These are phyloP conservation scores for Galeopsomyia nigrocyanea DNA, from an alignment of 2,888 invertebrate species.

Conservation along the genomic window DNA sequence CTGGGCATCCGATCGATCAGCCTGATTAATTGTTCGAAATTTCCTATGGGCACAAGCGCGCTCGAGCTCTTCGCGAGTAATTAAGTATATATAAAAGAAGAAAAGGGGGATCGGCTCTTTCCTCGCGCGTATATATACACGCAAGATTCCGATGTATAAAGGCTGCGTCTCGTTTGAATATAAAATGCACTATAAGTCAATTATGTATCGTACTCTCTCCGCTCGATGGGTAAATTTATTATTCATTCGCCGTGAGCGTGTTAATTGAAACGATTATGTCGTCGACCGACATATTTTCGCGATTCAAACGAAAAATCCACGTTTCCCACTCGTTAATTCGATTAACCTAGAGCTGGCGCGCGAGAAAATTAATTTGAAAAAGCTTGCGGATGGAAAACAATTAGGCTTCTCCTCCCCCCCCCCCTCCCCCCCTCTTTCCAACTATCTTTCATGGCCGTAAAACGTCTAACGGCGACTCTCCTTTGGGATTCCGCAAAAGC, in stretches of 20 bases:
- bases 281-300: not conserved
- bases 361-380: constrained; percentile 2
- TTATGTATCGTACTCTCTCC: constrained; percentile 11
- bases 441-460: constrained; percentile 1
- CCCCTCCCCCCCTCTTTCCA: no score
- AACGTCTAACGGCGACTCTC: constrained; percentile 24
- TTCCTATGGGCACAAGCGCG: constrained; percentile 1
- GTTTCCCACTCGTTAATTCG: not conserved
- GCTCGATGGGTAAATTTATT: constrained; percentile 28
- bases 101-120: constrained; percentile 31
- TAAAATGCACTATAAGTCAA: constrained; percentile 36
- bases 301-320: no score
- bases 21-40: constrained; percentile 44
- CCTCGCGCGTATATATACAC: constrained; percentile 10
- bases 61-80: not conserved
- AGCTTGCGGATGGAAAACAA: constrained; percentile 17
- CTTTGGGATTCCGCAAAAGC: constrained; percentile 23
- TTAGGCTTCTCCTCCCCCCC: not conserved
- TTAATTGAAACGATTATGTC: constrained; percentile 19
- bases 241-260: constrained; percentile 9
- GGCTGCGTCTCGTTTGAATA: not conserved
- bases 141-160: constrained; percentile 27
- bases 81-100: not conserved
- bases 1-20: constrained; percentile 32
- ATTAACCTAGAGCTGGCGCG: not conserved